Conservation (phyloP, 1,140 invertebrate species). For the Drosophila equinoxialis region DNA sequence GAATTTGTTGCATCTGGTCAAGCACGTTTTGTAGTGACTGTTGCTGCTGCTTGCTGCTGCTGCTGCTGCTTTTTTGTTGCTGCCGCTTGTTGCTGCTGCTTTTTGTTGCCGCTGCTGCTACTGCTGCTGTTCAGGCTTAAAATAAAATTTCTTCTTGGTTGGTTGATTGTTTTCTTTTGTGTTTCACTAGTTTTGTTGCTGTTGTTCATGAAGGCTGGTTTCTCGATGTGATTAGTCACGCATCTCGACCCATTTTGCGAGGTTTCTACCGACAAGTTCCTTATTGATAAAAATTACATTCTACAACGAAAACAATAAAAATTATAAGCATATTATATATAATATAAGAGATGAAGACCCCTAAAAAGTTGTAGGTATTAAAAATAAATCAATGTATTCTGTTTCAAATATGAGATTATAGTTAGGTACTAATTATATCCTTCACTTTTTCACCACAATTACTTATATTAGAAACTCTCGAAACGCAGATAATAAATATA, state of each 20-base stretch:
- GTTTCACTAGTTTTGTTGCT: slow-evolving; percentile 46
- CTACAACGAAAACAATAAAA: slow-evolving; percentile 83
- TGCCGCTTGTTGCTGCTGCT: not conserved
- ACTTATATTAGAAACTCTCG: too few relatives aligned
- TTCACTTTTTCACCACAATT: too few relatives aligned
- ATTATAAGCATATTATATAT: not conserved
- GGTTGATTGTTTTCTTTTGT: slow-evolving; percentile 29
- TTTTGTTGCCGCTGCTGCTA: not conserved
- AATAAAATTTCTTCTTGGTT: slow-evolving; percentile 31
- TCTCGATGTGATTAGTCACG: slow-evolving; percentile 60
- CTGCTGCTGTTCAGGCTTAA: slow-evolving; percentile 31
- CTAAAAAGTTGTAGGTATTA: too few relatives aligned
- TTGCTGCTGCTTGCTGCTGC: not conserved
- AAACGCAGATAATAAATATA: too few relatives aligned
- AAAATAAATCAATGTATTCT: too few relatives aligned
- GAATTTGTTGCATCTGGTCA: slow-evolving; percentile 1
- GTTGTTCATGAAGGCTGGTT: slow-evolving; percentile 61
- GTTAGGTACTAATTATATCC: too few relatives aligned
- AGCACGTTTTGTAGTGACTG: slow-evolving; percentile 9
- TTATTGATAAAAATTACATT: slow-evolving; percentile 88
- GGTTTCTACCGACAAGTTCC: slow-evolving; percentile 87
- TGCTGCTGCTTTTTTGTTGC: not conserved
- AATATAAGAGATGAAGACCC: not conserved
- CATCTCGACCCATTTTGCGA: slow-evolving; percentile 86
- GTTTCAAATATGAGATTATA: too few relatives aligned